Conservation (phyloP, 2,113 vertebrate genomes). For the Peromyscus polionotus region DNA sequence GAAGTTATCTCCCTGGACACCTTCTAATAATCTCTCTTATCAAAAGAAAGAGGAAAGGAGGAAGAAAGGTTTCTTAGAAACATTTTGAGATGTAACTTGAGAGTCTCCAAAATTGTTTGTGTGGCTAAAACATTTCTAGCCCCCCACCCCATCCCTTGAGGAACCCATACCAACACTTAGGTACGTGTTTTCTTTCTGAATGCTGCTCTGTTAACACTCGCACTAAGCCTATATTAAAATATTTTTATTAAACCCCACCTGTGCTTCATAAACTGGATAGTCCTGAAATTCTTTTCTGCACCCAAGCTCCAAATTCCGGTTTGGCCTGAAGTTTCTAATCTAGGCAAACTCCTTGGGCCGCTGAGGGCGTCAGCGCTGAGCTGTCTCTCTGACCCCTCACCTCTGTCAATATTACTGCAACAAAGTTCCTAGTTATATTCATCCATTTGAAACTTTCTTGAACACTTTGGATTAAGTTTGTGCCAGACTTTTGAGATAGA, state of each 20-base stretch:
- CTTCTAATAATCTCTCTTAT: not conserved
- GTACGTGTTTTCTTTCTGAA: not conserved
- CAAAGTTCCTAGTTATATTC: not conserved
- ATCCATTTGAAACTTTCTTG: not conserved
- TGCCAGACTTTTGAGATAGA: not conserved
- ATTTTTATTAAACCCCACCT: not conserved
- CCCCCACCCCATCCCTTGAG: not conserved
- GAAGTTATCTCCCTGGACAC: not conserved
- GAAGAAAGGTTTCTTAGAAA: not conserved
- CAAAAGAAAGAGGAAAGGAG: not conserved
- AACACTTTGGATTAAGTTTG: not conserved
- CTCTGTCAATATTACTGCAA: not conserved
- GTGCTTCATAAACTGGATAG: not conserved
- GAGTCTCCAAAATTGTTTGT: not conserved
- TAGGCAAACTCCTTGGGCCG: not conserved
- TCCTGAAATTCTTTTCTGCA: slow-evolving; percentile 6
- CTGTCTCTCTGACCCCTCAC: not conserved
- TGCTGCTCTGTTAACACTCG: not conserved
- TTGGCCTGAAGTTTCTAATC: not conserved
- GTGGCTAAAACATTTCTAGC: not conserved
- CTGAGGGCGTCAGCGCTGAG: not conserved
- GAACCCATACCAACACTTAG: not conserved
- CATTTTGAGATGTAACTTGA: not conserved
- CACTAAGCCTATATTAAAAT: not conserved
- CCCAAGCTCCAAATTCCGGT: not conserved